These are phyloP conservation scores for Myodes glareolus DNA, from an alignment of 2,113 vertebrate genomes.

Conservation along the genomic window DNA sequence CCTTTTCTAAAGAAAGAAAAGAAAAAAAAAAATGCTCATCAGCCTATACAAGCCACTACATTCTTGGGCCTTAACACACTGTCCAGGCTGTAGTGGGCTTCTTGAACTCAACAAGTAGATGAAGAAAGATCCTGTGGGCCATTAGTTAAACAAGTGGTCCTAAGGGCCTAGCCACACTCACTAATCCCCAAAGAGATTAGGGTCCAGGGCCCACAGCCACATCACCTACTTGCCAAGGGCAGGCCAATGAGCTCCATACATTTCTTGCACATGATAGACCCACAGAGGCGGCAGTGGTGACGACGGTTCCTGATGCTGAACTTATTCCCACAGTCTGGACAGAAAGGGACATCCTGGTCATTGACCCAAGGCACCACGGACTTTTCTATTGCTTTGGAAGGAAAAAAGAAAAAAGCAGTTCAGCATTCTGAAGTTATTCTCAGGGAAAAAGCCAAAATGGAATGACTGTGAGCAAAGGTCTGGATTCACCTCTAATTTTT, in stretches of 20 bases:
- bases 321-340: constrained; percentile 96
- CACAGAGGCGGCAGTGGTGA: constrained; percentile 98
- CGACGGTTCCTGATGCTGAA: constrained; percentile 96
- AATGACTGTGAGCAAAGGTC: constrained; percentile 3
- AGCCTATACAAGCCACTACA: not conserved
- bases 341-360: constrained; percentile 97
- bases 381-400: constrained; percentile 92
- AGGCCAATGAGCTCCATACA: constrained; percentile 95
- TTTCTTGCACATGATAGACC: constrained; percentile 97
- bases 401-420: not conserved
- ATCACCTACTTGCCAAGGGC: constrained; percentile 92
- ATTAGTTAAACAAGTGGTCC: not conserved
- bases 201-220: rapidly evolving
- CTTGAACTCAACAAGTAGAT: not conserved
- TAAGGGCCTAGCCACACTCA: not conserved
- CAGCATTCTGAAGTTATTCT: not conserved
- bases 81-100: not conserved
- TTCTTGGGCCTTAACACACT: not conserved
- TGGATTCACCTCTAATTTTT: constrained; percentile 94
- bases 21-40: not conserved
- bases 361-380: constrained; percentile 97
- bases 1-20: not conserved
- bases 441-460: not conserved
- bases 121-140: not conserved
- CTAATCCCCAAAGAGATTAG: not conserved